Percentiles rank a stretch among this genome's conserved stretches.
phyloP scores from a whole-genome alignment of 2,888 invertebrate genomes.

The Polylopha cassiicola region DNA sequence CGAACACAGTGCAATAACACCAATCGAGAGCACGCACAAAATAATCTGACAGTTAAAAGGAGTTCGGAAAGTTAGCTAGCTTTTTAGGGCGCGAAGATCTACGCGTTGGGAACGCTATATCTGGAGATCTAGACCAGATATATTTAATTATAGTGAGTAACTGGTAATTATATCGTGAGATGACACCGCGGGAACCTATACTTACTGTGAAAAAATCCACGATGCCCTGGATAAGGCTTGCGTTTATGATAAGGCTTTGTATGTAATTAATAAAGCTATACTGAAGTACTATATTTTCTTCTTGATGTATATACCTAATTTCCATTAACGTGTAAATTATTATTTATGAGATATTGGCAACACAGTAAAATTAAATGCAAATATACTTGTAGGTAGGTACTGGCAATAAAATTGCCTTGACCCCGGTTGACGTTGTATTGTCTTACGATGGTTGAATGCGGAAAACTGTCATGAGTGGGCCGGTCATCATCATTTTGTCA shows the following conservation, averaged over 20 bases:
- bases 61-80: slow-evolving; percentile 38
- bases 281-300: too few species aligned
- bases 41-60: slow-evolving; percentile 28
- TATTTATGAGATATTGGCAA: too few species aligned
- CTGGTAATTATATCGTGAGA: slow-evolving; percentile 36
- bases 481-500: slow-evolving; percentile 21
- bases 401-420: slow-evolving; percentile 19
- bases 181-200: slow-evolving; percentile 27
- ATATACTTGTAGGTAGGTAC: background rate
- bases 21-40: slow-evolving; percentile 33
- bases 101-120: slow-evolving; percentile 35
- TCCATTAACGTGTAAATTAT: too few species aligned
- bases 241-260: slow-evolving; percentile 1
- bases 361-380: background rate
- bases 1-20: slow-evolving; percentile 35
- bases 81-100: slow-evolving; percentile 52
- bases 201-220: slow-evolving; percentile 19
- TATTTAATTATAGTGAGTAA: slow-evolving; percentile 29
- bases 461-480: slow-evolving; percentile 10
- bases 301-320: too few species aligned
- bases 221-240: slow-evolving; percentile 16
- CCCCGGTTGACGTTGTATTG: slow-evolving; percentile 7
- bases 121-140: slow-evolving; percentile 38
- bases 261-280: too few species aligned
- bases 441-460: slow-evolving; percentile 18